These are phyloP conservation scores for Entomobrya multifasciata DNA, from an alignment of 2,888 invertebrate species.

Conservation along the genomic window DNA sequence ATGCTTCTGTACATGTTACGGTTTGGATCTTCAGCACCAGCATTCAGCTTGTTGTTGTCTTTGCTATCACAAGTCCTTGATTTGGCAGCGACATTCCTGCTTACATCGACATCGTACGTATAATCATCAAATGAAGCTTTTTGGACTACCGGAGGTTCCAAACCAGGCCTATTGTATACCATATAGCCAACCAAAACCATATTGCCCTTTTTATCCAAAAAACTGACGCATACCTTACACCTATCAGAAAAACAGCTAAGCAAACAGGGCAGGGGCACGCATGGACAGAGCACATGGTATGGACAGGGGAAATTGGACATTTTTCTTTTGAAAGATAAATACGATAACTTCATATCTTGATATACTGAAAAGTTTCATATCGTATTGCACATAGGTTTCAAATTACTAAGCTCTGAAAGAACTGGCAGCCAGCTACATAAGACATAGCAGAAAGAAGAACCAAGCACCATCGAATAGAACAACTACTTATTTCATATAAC, in stretches of 20 bases:
- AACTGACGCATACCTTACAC: slow-evolving; percentile 5
- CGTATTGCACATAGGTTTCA: neutral
- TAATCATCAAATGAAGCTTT: slow-evolving; percentile 93
- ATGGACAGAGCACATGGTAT: too few species aligned
- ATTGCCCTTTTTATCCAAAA: slow-evolving; percentile 24
- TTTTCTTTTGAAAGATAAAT: too few species aligned
- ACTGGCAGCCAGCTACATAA: too few species aligned
- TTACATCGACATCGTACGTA: slow-evolving; percentile 90
- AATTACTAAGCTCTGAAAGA: neutral
- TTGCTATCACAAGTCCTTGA: slow-evolving; percentile 81
- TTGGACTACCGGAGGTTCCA: slow-evolving; percentile 90
- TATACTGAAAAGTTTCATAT: too few species aligned
- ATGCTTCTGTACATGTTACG: slow-evolving; percentile 77
- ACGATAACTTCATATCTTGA: too few species aligned
- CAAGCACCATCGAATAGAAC: too few species aligned
- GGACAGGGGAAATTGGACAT: too few species aligned
- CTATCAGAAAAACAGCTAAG: neutral
- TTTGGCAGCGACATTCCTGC: slow-evolving; percentile 88
- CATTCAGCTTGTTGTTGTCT: slow-evolving; percentile 75
- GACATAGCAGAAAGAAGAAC: too few species aligned
- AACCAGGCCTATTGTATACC: slow-evolving; percentile 83
- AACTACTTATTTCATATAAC: too few species aligned
- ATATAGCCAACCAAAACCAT: neutral
- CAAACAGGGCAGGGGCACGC: neutral
- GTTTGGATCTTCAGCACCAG: slow-evolving; percentile 73